Evolutionary conservation across 2,113 vertebrate genomes (phyloP).

Genomic region (Oplegnathus fasciatus): DNA sequence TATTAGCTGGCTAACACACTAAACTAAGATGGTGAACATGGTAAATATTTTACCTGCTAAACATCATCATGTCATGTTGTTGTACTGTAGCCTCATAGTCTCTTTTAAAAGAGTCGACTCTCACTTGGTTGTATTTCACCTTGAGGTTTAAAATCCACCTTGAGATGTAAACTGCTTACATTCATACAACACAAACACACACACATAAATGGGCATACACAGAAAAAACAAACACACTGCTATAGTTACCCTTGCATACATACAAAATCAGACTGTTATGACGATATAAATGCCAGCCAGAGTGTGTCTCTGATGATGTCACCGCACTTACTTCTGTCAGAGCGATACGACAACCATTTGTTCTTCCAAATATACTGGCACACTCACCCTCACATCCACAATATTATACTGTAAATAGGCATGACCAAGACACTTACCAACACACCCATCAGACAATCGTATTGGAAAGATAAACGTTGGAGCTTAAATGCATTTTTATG

Average conservation of each 20-base stretch:
- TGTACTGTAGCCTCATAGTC: too few species aligned
- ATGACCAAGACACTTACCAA: not conserved
- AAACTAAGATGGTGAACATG: not conserved
- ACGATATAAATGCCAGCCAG: slow-evolving; percentile 48
- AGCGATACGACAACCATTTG: slow-evolving; percentile 30
- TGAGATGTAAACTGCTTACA: slow-evolving; percentile 27
- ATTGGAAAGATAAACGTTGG: not conserved
- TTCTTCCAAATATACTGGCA: slow-evolving; percentile 15
- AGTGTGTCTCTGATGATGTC: slow-evolving; percentile 51
- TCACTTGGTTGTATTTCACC: slow-evolving; percentile 26
- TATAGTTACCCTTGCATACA: not conserved
- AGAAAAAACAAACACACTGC: not conserved
- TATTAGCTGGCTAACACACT: not conserved
- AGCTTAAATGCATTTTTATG: slow-evolving; percentile 10
- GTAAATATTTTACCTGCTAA: not conserved
- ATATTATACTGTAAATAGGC: not conserved
- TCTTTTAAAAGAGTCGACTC: not conserved
- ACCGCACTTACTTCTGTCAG: slow-evolving; percentile 41
- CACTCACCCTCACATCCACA: not conserved
- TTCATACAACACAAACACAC: not conserved
- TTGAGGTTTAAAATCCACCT: slow-evolving; percentile 41
- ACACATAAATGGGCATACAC: not conserved
- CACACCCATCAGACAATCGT: not conserved
- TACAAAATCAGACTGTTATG: slow-evolving; percentile 22
- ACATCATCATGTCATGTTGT: not conserved